A percentile compares a stretch with the other conserved stretches of the same genome.
Conservation (phyloP, 2,113 vertebrate genomes). For the Lontra canadensis region DNA sequence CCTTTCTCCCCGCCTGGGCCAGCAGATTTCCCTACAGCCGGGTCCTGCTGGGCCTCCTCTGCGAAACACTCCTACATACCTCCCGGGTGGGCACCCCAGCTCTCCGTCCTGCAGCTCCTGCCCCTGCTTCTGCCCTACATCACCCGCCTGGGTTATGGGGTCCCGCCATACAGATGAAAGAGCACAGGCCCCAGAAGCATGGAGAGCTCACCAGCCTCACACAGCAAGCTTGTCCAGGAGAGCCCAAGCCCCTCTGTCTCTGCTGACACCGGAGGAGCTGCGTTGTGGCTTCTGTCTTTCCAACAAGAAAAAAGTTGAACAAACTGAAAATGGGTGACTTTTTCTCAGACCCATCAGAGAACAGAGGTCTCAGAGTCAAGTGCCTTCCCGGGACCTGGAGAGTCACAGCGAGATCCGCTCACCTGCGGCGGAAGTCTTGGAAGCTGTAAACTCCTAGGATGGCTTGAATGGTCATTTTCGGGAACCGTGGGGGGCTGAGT, state of each 20-base stretch:
- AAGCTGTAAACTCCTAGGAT: neutral
- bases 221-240: accelerated
- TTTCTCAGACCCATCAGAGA: neutral
- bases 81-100: neutral
- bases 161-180: accelerated
- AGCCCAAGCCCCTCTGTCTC: neutral
- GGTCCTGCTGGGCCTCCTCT: neutral
- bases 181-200: accelerated
- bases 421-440: neutral
- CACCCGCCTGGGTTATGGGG: too few species aligned
- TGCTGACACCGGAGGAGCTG: accelerated
- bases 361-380: neutral
- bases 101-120: neutral
- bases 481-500: neutral
- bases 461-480: neutral
- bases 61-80: neutral
- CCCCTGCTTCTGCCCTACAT: neutral
- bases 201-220: neutral
- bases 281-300: neutral
- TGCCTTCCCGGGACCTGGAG: neutral
- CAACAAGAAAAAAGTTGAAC: neutral
- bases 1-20: neutral
- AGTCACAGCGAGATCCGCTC: neutral
- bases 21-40: neutral
- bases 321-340: neutral